These are phyloP conservation scores for Tetramorium simillimum DNA, from an alignment of 1,140 invertebrate genomes.

Conservation along the genomic window DNA sequence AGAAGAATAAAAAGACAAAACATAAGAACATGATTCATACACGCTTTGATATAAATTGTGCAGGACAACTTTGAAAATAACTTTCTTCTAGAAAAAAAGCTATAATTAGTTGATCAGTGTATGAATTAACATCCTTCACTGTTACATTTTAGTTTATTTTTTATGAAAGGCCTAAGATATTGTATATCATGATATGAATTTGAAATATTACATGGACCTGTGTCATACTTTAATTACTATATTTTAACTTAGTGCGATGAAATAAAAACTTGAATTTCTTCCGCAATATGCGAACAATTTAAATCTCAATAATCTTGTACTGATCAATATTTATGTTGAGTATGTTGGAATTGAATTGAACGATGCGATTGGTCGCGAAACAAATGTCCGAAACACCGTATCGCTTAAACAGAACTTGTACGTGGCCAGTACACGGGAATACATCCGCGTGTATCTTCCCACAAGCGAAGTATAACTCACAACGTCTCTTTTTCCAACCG, in stretches of 20 bases:
- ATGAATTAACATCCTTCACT: neutral
- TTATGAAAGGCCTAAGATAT: neutral
- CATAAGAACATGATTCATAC: no score
- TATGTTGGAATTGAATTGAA: neutral
- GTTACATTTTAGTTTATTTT: neutral
- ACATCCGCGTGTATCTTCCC: slow-evolving; percentile 51
- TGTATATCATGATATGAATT: neutral
- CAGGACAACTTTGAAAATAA: no score
- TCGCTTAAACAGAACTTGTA: slow-evolving; percentile 45
- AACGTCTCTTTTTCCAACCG: slow-evolving; percentile 36
- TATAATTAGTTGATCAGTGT: neutral
- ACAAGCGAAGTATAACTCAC: slow-evolving; percentile 56
- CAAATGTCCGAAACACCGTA: slow-evolving; percentile 7
- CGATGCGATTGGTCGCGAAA: slow-evolving; percentile 23
- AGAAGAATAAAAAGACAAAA: no score
- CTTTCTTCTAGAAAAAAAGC: neutral
- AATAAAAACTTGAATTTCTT: neutral
- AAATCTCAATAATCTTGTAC: neutral
- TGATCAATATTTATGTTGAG: neutral
- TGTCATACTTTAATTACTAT: neutral
- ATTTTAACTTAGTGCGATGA: neutral
- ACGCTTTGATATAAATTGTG: no score
- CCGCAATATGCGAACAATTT: neutral
- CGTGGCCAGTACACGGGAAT: slow-evolving; percentile 18
- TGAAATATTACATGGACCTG: neutral